These are phyloP conservation scores for Trematomus loennbergii DNA, from an alignment of 2,113 vertebrate species.

Conservation along the genomic window DNA sequence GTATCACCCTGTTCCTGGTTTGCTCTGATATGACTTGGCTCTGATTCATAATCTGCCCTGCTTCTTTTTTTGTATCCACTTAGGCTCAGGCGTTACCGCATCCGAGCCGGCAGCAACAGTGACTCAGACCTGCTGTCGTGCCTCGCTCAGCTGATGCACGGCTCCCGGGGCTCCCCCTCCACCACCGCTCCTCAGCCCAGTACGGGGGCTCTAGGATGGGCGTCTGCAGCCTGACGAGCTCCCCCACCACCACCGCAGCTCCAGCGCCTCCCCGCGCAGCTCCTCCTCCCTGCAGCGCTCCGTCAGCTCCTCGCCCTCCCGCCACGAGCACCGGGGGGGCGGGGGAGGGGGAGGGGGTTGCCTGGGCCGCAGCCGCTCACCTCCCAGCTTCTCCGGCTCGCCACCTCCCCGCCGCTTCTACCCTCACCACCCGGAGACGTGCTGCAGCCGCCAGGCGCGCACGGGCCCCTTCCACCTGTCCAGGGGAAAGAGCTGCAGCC, in stretches of 20 bases:
- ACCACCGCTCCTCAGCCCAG: slow-evolving; percentile 79
- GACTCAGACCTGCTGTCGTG: slow-evolving; percentile 96
- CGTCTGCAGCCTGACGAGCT: slow-evolving; percentile 89
- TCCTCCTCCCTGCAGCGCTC: slow-evolving; percentile 94
- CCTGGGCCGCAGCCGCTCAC: slow-evolving; percentile 93
- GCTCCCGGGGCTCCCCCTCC: slow-evolving; percentile 88
- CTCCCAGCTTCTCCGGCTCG: slow-evolving; percentile 95
- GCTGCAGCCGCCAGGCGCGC: slow-evolving; percentile 90
- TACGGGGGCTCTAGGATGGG: slow-evolving; percentile 89
- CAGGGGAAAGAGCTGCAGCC: slow-evolving; percentile 82
- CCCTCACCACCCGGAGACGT: slow-evolving; percentile 91
- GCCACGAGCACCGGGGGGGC: slow-evolving; percentile 88
- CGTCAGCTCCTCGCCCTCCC: slow-evolving; percentile 94
- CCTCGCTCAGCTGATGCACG: slow-evolving; percentile 96
- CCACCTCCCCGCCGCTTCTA: slow-evolving; percentile 93
- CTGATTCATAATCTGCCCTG: neutral
- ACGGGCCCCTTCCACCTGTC: slow-evolving; percentile 85
- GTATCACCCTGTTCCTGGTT: neutral
- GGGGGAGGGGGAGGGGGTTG: slow-evolving; percentile 83
- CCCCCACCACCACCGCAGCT: slow-evolving; percentile 91
- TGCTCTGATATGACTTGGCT: neutral
- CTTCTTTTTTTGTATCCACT: neutral
- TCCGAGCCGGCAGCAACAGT: slow-evolving; percentile 92
- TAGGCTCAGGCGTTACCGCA: slow-evolving; percentile 91
- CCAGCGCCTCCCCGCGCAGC: slow-evolving; percentile 94